phyloP scores from a whole-genome alignment of 2,888 invertebrate species.

The Yponomeuta evonymella region DNA sequence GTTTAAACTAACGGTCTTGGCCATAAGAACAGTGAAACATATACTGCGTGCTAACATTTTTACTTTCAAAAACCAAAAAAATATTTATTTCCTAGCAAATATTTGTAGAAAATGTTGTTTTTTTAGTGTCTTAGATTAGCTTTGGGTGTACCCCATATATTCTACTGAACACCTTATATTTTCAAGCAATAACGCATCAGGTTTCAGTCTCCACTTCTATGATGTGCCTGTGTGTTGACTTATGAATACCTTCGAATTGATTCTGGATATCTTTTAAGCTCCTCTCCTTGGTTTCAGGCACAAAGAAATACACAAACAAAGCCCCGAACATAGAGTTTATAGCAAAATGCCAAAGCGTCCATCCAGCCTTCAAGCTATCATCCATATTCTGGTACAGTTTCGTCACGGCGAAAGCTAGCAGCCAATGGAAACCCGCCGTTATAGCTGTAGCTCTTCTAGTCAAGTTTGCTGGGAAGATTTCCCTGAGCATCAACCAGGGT shows the following conservation, averaged over 20 bases:
- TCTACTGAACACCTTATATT: not conserved
- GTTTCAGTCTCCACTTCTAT: conserved; percentile 61
- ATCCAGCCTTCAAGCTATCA: conserved; percentile 71
- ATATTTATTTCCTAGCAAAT: too few species aligned
- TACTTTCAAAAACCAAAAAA: too few species aligned
- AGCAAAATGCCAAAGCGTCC: conserved; percentile 81
- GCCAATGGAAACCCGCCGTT: conserved; percentile 82
- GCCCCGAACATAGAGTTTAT: conserved; percentile 74
- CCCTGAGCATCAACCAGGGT: conserved; percentile 83
- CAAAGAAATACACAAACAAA: conserved; percentile 78
- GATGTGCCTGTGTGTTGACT: conserved; percentile 60
- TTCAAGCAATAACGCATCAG: conserved; percentile 25
- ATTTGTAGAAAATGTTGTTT: too few species aligned
- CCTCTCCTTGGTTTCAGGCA: conserved; percentile 82
- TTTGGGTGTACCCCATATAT: not conserved
- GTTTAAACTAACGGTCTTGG: too few species aligned
- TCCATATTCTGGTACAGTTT: conserved; percentile 78
- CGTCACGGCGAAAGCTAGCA: conserved; percentile 79
- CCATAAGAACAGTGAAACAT: too few species aligned
- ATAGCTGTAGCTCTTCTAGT: conserved; percentile 80
- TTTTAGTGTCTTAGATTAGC: too few species aligned
- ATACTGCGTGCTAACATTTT: too few species aligned
- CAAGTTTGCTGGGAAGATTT: conserved; percentile 79
- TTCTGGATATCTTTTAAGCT: conserved; percentile 73
- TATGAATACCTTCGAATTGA: conserved; percentile 65